Base-by-base conservation (phyloP, 2,113 vertebrate species). In the Thymallus thymallus region DNA sequence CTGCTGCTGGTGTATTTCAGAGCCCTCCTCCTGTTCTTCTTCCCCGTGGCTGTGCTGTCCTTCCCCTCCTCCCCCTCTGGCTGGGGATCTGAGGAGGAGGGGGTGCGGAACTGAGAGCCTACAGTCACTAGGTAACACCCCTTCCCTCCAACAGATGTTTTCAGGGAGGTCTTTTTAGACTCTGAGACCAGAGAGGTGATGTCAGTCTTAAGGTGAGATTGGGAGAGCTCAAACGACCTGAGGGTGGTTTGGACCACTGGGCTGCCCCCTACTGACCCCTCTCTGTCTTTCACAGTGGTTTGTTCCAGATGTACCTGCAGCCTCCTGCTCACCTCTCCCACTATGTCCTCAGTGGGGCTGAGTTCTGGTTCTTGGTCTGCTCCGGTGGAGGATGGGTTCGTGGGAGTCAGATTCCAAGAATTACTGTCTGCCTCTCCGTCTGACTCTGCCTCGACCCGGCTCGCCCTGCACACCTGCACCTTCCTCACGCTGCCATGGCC, bases 401-500 rank as follows among this genome's bases (percentile, higher is more conserved):
- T 75, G 46, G 84, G 78, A 3, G 81, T 71, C 16, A 51, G 73
- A 66, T 80, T 80, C 29, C 73, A 84, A 62, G 80, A 79, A 72
- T 80, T 78, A 61, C 55, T 67, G 26, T 78, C 72, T 0, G 18
- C 6, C 4, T 24, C 30, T 48, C 55, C 66, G n/a, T 78, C 74
- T 0, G 18, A 6, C 5, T 22, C 30, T 48, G 61, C 60, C 68
- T 68, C 51, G 5, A 5, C 20, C 0, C 23, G 56, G 81, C 81
- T 88, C 18, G 82, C 24, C 32, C 55, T 80, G 75, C 82, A 75
- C 10, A 81, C 58, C 1, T 13, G 5, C 70, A 88, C 71, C 68
- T 89, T 89, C 76, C 80, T 85, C 71, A 94, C 88, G 0, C 93
- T 94, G 74, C 84, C 74, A 24, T 26, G 75, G 30, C 89, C 78